phyloP scores from a whole-genome alignment of 1,140 invertebrate genomes.

The Tetramorium alpestre region DNA sequence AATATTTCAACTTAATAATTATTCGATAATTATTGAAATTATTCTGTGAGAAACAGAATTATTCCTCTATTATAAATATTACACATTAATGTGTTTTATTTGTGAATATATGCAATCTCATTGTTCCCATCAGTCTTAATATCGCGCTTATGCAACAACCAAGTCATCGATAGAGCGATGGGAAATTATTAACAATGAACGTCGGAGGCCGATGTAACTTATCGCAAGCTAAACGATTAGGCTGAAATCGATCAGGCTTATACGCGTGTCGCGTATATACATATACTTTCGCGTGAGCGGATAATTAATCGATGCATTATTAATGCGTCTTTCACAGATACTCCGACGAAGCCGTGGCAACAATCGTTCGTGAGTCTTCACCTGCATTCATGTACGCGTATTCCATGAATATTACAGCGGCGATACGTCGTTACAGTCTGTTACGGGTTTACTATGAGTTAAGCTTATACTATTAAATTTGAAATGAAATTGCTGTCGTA shows the following conservation, averaged over 20 bases:
- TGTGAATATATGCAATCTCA: neutral
- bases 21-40: no score
- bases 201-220: constrained; percentile 20
- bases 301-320: constrained; percentile 74
- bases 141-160: neutral
- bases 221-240: constrained; percentile 24
- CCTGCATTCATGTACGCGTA: constrained; percentile 40
- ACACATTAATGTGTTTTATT: neutral
- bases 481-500: constrained; percentile 66
- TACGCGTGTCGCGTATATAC: constrained; percentile 41
- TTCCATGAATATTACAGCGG: constrained; percentile 69
- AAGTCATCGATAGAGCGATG: constrained; percentile 7
- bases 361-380: constrained; percentile 66
- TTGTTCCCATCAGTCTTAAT: neutral
- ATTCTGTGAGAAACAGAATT: no score
- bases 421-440: constrained; percentile 63
- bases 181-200: constrained; percentile 33
- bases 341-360: constrained; percentile 36
- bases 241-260: constrained; percentile 61
- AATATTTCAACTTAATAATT: neutral
- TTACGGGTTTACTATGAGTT: constrained; percentile 57
- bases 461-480: constrained; percentile 68
- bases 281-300: constrained; percentile 58
- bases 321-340: constrained; percentile 70
- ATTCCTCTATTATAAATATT: no score